These are phyloP conservation scores for Augochlora pura DNA, from an alignment of 1,140 invertebrate genomes.

Conservation along the genomic window DNA sequence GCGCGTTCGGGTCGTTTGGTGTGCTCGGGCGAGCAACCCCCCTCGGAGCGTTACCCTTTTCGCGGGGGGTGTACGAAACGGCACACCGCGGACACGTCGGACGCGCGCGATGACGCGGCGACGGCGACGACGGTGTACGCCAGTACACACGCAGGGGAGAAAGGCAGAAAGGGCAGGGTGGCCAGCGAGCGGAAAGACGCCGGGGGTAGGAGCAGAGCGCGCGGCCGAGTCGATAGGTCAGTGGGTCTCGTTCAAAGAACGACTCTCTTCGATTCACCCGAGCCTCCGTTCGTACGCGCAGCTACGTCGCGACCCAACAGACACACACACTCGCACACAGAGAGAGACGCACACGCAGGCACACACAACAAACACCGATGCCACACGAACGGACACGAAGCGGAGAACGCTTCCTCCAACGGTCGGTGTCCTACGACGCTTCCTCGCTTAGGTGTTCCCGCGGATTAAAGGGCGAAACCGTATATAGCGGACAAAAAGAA, in stretches of 20 bases:
- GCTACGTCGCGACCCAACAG: constrained; percentile 21
- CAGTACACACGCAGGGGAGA: constrained; percentile 22
- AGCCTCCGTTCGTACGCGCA: constrained; percentile 55
- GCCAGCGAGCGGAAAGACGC: constrained; percentile 3
- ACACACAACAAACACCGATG: no score
- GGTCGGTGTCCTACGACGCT: constrained; percentile 45
- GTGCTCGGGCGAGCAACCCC: constrained; percentile 4
- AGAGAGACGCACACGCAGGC: no score
- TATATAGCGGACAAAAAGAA: not conserved
- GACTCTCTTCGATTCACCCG: constrained; percentile 61
- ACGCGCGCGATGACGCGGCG: not conserved
- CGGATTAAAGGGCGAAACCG: not conserved
- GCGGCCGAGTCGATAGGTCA: constrained; percentile 79
- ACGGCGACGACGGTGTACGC: constrained; percentile 24
- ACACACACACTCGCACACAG: no score
- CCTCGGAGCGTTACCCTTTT: constrained; percentile 12
- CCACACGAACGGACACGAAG: no score
- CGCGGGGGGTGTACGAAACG: constrained; percentile 4
- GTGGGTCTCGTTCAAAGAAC: constrained; percentile 75
- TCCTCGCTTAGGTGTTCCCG: not conserved
- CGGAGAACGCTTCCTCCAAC: constrained; percentile 21
- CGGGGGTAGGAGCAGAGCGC: constrained; percentile 24
- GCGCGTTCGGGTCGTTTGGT: not conserved
- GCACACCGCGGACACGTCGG: constrained; percentile 7
- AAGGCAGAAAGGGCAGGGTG: constrained; percentile 10